Evolutionary conservation across 2,113 vertebrate genomes (phyloP), one percentile per base, ranked within the genome.

Genomic region (Sialia sialis): DNA sequence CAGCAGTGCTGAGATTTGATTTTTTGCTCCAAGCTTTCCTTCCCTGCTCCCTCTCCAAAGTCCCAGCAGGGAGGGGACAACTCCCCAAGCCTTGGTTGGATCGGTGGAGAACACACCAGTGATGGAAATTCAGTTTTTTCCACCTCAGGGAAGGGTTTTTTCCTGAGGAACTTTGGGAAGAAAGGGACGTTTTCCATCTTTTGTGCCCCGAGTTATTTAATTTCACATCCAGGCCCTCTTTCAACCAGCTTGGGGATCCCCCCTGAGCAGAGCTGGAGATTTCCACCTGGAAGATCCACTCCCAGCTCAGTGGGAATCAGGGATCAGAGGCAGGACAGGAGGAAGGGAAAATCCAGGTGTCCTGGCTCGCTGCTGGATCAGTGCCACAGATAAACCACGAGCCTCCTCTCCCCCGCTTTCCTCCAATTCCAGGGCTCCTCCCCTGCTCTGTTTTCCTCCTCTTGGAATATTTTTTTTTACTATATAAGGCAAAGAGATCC

Each of bases 401-500:
- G 38, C 64, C 56, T 80, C 73, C 43, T 72, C 54, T 93, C 78
- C 41, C 26, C 41, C 82, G 29, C 29, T 82, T 58, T 29, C 48
- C 69, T 78, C 36, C 39, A 16, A 34, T 77, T 63, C n/a, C 20
- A 81, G 49, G 77, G 32, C 69, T 94, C 69, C 69, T 94, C 69
- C 25, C 12, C 80, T 59, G 69, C 51, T 87, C 84, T 76, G 29
- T 55, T 95, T 82, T 54, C 81, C 55, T 78, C 69, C 91, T 76
- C 30, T 32, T 44, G 51, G 55, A 27, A 55, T 87, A 76, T 94
- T 92, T 89, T 67, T 70, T 96, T 94, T 96, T 91, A 90, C 95
- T 95, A 95, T 91, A 95, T 89, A 95, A 95, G 91, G 91, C 34
- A 73, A 96, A 77, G 82, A 49, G 17, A 68, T 87, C 80, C 78